A percentile compares a stretch with the other conserved stretches of the same genome.
Evolutionary conservation across 2,113 vertebrate species (phyloP).

Genomic region (Perognathus longimembris): DNA sequence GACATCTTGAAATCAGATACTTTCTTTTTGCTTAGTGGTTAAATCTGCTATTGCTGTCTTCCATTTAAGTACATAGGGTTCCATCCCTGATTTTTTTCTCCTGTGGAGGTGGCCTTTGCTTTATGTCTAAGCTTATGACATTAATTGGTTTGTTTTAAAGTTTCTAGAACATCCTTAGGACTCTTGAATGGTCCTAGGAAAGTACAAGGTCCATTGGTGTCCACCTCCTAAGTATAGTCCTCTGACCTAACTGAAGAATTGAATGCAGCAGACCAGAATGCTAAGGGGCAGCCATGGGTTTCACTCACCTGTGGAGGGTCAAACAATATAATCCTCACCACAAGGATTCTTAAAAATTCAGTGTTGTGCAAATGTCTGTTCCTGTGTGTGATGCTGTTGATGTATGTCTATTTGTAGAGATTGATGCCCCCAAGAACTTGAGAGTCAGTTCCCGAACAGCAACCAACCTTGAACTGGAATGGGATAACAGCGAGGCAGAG

Average conservation of each 20-base stretch:
- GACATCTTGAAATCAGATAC: background rate
- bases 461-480: conserved; percentile 92
- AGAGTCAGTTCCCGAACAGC: conserved; percentile 91
- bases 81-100: background rate
- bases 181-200: background rate
- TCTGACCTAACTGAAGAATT: background rate
- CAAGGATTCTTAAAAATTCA: background rate
- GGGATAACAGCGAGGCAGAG: conserved; percentile 98
- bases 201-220: background rate
- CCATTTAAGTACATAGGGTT: background rate
- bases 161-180: background rate
- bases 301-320: background rate
- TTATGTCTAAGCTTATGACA: background rate
- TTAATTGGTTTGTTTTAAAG: background rate
- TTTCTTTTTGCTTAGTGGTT: background rate
- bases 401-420: conserved; percentile 92
- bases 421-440: conserved; percentile 97
- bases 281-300: background rate
- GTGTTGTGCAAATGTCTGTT: too few species aligned
- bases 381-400: background rate
- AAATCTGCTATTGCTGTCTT: background rate
- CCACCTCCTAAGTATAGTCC: background rate
- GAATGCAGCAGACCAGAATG: background rate
- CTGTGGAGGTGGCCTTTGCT: background rate
- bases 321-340: rapidly evolving